phyloP scores from a whole-genome alignment of 2,888 invertebrate species.

The Pemphredon lugubris region DNA sequence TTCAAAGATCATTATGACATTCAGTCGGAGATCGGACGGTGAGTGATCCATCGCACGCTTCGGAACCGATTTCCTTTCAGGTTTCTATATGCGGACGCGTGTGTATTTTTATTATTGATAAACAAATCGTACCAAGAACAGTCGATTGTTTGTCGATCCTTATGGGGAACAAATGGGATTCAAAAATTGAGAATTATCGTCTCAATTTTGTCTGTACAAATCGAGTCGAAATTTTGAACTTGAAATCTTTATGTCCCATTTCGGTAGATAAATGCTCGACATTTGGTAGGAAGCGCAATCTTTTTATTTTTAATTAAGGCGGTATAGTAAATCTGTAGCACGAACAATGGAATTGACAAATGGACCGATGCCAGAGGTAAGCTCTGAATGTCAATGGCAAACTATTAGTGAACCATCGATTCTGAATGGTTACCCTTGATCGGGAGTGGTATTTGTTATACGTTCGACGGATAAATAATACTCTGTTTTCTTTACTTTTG shows the following conservation, averaged over 20 bases:
- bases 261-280: too few species aligned
- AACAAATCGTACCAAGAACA: conserved; percentile 38
- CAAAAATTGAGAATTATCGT: background rate
- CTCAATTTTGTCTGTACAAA: too few species aligned
- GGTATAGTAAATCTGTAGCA: conserved; percentile 12
- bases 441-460: background rate
- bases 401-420: conserved; percentile 52
- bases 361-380: conserved; percentile 57
- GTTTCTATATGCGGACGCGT: conserved; percentile 2
- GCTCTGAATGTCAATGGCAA: conserved; percentile 59
- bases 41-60: conserved; percentile 75
- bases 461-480: background rate
- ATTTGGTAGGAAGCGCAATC: too few species aligned
- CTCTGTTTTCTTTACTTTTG: too few species aligned
- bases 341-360: conserved; percentile 30
- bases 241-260: too few species aligned
- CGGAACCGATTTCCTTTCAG: conserved; percentile 24
- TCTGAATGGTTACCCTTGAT: conserved; percentile 42
- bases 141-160: conserved; percentile 6
- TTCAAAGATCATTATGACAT: conserved; percentile 94
- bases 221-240: too few species aligned
- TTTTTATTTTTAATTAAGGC: conserved; percentile 40
- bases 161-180: background rate
- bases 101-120: conserved; percentile 17
- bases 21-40: conserved; percentile 96